phyloP scores from a whole-genome alignment of 2,113 vertebrate species.

The Gobiocypris rarus region DNA sequence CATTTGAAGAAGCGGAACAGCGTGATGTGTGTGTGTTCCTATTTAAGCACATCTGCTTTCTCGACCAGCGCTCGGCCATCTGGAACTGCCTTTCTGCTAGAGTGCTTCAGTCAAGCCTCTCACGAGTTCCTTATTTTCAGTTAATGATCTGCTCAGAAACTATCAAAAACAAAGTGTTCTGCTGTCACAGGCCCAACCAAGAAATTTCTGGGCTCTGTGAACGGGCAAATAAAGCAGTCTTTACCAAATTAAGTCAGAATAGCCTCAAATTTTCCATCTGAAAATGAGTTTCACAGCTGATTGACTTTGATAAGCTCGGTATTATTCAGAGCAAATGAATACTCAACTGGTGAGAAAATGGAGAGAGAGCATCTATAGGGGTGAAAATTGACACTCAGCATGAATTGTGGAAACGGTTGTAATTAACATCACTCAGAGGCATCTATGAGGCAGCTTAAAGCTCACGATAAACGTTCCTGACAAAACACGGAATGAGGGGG shows the following conservation, averaged over 20 bases:
- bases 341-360: conserved; percentile 10
- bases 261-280: conserved; percentile 51
- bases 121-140: conserved; percentile 60
- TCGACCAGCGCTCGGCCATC: conserved; percentile 57
- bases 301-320: conserved; percentile 54
- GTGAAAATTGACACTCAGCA: conserved; percentile 29
- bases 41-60: conserved; percentile 61
- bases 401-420: conserved; percentile 40
- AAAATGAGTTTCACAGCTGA: conserved; percentile 58
- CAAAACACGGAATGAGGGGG: conserved; percentile 32
- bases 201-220: conserved; percentile 40
- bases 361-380: conserved; percentile 21
- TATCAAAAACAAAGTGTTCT: conserved; percentile 59
- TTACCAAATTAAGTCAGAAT: conserved; percentile 58
- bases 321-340: conserved; percentile 55
- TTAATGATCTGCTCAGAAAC: conserved; percentile 58
- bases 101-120: conserved; percentile 55
- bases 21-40: conserved; percentile 43
- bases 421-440: conserved; percentile 24
- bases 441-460: conserved; percentile 9
- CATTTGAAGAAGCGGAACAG: conserved; percentile 55
- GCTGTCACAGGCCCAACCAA: conserved; percentile 48
- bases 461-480: conserved; percentile 27
- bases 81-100: conserved; percentile 56
- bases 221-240: conserved; percentile 47